These are phyloP conservation scores for Conistra vaccinii DNA, from an alignment of 2,888 invertebrate genomes.

Conservation along the genomic window DNA sequence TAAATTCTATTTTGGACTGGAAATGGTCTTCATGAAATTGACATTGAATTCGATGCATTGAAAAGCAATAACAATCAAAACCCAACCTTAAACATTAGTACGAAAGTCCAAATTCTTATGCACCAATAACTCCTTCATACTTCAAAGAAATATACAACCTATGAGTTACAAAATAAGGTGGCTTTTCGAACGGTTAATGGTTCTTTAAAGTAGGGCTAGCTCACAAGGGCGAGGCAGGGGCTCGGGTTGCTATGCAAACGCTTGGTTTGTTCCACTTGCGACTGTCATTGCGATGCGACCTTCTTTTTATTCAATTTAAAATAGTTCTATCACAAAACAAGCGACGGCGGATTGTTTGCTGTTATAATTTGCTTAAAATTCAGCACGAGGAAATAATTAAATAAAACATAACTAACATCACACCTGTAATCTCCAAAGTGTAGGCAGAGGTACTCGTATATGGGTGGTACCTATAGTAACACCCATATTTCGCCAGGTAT, in stretches of 20 bases:
- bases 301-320: slow-evolving; percentile 34
- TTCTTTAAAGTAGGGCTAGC: slow-evolving; percentile 59
- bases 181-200: slow-evolving; percentile 37
- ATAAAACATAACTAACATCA: not conserved
- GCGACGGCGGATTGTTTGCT: slow-evolving; percentile 8
- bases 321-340: slow-evolving; percentile 29
- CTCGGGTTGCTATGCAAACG: slow-evolving; percentile 79
- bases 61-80: slow-evolving; percentile 46
- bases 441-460: too few relatives aligned
- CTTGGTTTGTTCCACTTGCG: slow-evolving; percentile 69
- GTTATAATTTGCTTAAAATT: not conserved
- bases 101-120: slow-evolving; percentile 46
- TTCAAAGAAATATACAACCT: slow-evolving; percentile 47
- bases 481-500: not conserved
- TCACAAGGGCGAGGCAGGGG: slow-evolving; percentile 71
- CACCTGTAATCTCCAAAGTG: not conserved
- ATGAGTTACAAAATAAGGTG: not conserved
- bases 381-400: not conserved
- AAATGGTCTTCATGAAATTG: slow-evolving; percentile 62
- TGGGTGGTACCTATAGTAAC: not conserved
- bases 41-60: slow-evolving; percentile 70
- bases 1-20: slow-evolving; percentile 43
- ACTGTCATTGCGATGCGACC: slow-evolving; percentile 47
- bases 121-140: not conserved
- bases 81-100: not conserved